Base-by-base conservation (phyloP, 1,140 invertebrate species). In the Leptoteleia sp. region DNA sequence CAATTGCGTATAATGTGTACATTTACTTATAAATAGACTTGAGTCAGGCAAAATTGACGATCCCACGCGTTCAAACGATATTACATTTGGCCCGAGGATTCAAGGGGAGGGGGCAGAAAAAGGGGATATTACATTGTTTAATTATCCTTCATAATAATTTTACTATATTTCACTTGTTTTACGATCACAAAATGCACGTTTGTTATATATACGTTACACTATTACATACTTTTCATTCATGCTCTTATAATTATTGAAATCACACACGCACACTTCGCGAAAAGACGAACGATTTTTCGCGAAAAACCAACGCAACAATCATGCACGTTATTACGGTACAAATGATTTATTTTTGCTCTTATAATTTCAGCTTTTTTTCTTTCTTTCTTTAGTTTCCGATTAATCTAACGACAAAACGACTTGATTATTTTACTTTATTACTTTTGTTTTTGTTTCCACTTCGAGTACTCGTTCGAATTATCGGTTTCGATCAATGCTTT, bases 31-130 rank as follows among this genome's bases (percentile, higher is more conserved):
- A 65, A 19, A 57, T 75, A 81, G 68, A 82, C 57, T 81, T 83
- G 83, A 84, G 73, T 87, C 82, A 83, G 83, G 83, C 84, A 84
- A 88, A 88, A 87, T 88, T 85, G 83, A 88, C 83, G 82, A 85
- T 82, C 81, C 82, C 76, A 80, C 79, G 79, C 77, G 79, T 65
- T 83, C 83, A 81, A 76, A 84, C 78, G 65, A 79, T 83, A 80
- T 80, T 76, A 80, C 81, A 83, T 31, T 54, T 52, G 37, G 65
- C 62, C 48, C 45, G 50, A 77, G 42, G 65, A 37, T 35, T 33
- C n/a, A 9, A 64, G 35, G 48, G 48, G 37, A n/a, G 57, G 57
- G 62, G 40, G 52, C 25, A 47, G 17, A 31, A 55, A 25, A 37
- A 25, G 17, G 12, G 38, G 45, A 13, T 11, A 35, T 67, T 45